A percentile compares a stretch with the other conserved stretches of the same genome.
Evolutionary conservation across 2,888 invertebrate genomes (phyloP).

Genomic region (Agrochola lota): DNA sequence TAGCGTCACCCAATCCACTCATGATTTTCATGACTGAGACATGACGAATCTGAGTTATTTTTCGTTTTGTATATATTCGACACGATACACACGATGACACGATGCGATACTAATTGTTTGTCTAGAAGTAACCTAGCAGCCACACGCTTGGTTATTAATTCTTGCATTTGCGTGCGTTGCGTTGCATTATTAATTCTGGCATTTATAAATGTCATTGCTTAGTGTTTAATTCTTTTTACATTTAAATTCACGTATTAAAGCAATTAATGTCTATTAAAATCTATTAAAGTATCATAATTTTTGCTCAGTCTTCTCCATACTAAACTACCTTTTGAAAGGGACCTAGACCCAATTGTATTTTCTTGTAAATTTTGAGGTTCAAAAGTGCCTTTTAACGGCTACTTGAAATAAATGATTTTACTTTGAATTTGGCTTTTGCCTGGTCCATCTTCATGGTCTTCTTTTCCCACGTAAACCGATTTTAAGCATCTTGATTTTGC

Average conservation of each 20-base stretch:
- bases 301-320: too few species aligned
- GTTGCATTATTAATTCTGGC: too few species aligned
- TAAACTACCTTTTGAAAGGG: too few species aligned
- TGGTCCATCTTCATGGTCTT: background rate
- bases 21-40: constrained; percentile 40
- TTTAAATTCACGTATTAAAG: too few species aligned
- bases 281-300: too few species aligned
- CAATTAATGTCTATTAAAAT: background rate
- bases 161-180: too few species aligned
- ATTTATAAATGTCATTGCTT: background rate
- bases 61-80: background rate
- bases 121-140: background rate
- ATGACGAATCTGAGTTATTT: constrained; percentile 5
- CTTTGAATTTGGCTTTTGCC: background rate
- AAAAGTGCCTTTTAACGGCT: too few species aligned
- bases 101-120: background rate
- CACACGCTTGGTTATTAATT: too few species aligned
- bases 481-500: background rate
- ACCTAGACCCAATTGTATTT: too few species aligned
- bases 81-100: background rate
- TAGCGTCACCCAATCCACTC: constrained; percentile 10
- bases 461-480: background rate
- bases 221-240: background rate
- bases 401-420: background rate
- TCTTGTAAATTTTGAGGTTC: too few species aligned